These are phyloP conservation scores for Sebastolobus altivelis DNA, from an alignment of 2,797 vertebrate species.

Conservation along the genomic window DNA sequence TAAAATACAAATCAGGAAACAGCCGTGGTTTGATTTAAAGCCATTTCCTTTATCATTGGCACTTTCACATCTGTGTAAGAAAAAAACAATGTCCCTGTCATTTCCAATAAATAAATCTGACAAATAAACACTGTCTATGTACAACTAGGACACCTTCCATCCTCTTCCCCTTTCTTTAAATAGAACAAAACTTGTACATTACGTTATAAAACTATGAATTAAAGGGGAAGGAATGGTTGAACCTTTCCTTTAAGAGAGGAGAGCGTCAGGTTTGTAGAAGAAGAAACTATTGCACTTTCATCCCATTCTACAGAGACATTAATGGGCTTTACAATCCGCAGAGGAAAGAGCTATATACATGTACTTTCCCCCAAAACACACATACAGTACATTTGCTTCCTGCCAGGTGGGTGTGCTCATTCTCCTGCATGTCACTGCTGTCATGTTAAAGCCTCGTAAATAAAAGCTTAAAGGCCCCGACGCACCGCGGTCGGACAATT, in stretches of 20 bases:
- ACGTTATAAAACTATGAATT: slow-evolving; percentile 81
- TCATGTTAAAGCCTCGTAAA: background rate
- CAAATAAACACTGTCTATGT: slow-evolving; percentile 64
- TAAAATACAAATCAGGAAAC: slow-evolving; percentile 71
- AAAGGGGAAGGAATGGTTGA: slow-evolving; percentile 70
- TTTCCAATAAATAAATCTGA: slow-evolving; percentile 75
- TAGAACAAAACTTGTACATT: slow-evolving; percentile 65
- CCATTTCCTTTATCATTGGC: slow-evolving; percentile 70
- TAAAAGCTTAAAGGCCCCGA: background rate
- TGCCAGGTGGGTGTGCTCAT: slow-evolving; percentile 9
- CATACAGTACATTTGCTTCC: slow-evolving; percentile 15
- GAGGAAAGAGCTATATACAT: slow-evolving; percentile 31
- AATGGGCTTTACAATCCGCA: slow-evolving; percentile 58
- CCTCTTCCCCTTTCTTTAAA: slow-evolving; percentile 59
- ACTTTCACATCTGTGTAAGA: slow-evolving; percentile 71
- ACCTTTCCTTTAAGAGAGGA: slow-evolving; percentile 57
- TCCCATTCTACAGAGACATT: slow-evolving; percentile 64
- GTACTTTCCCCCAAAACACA: slow-evolving; percentile 33
- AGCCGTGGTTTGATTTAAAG: slow-evolving; percentile 52
- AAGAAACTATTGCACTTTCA: slow-evolving; percentile 83
- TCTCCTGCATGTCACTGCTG: background rate
- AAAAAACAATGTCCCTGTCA: slow-evolving; percentile 62
- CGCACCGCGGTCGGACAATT: no score
- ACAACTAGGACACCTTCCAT: slow-evolving; percentile 50
- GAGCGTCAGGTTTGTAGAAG: slow-evolving; percentile 64